phyloP scores from a whole-genome alignment of 2,113 vertebrate genomes.

The Steatornis caripensis region DNA sequence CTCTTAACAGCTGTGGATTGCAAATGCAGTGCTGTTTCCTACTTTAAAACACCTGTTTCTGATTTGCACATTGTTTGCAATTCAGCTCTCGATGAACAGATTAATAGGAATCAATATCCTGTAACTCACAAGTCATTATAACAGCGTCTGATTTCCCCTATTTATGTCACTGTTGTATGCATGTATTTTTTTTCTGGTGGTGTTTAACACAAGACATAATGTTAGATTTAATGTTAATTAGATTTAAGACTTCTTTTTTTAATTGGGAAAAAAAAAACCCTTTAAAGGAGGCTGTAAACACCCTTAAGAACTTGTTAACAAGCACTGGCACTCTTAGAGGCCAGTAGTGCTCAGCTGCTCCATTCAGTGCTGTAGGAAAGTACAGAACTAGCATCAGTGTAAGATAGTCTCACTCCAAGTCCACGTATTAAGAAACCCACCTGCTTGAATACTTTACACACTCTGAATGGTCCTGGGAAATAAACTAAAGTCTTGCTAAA shows the following conservation, averaged over 20 bases:
- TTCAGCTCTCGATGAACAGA: constrained; percentile 27
- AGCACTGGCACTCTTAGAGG: neutral
- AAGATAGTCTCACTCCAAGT: neutral
- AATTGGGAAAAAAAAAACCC: neutral
- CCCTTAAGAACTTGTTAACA: neutral
- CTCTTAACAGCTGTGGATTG: constrained; percentile 23
- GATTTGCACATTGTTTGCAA: constrained; percentile 24
- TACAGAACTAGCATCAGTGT: neutral
- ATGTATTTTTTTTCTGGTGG: neutral
- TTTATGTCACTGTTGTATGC: constrained; percentile 48
- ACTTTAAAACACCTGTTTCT: neutral
- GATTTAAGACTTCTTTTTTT: neutral
- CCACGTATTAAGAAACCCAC: neutral
- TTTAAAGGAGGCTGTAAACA: neutral
- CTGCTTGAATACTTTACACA: neutral
- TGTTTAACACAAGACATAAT: constrained; percentile 20
- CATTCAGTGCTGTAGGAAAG: neutral
- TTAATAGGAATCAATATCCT: constrained; percentile 53
- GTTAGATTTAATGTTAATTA: constrained; percentile 25
- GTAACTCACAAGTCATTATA: constrained; percentile 27
- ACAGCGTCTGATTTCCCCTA: neutral
- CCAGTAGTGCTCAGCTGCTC: neutral
- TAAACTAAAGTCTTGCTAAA: neutral
- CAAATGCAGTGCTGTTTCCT: constrained; percentile 1
- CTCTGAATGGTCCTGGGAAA: neutral